A percentile compares a stretch with the other conserved stretches of the same genome.
phyloP scores from a whole-genome alignment of 2,113 vertebrate genomes.

The Egretta garzetta region DNA sequence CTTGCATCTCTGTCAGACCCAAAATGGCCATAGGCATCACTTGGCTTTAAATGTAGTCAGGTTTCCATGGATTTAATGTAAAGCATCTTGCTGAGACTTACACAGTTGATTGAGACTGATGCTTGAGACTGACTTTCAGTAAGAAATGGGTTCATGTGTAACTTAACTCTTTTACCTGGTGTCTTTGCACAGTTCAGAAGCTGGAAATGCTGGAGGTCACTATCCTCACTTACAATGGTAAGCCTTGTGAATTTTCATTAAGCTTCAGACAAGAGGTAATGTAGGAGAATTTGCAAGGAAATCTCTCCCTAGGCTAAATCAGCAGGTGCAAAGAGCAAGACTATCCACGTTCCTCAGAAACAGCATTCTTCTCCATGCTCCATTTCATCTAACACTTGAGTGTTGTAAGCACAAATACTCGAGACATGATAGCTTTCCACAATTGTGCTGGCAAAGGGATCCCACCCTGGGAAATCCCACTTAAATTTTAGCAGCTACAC shows the following conservation, averaged over 20 bases:
- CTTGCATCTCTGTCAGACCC: neutral
- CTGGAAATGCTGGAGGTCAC: neutral
- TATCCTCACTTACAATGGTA: neutral
- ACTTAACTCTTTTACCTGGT: neutral
- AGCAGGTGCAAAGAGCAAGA: neutral
- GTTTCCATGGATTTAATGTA: neutral
- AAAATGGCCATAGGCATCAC: neutral
- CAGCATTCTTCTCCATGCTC: neutral
- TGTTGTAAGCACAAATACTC: slow-evolving; percentile 17
- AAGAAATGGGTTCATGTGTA: neutral
- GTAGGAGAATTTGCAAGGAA: neutral
- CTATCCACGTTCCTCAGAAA: neutral
- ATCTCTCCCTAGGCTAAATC: neutral
- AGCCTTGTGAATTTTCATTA: neutral
- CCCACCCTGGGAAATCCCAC: slow-evolving; percentile 23
- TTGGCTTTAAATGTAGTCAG: neutral
- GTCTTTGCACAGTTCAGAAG: neutral
- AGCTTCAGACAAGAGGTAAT: neutral
- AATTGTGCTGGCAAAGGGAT: neutral
- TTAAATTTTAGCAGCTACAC: slow-evolving; percentile 11
- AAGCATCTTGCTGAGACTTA: neutral
- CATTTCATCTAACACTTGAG: slow-evolving; percentile 11
- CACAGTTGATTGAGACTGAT: neutral
- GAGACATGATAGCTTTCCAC: slow-evolving; percentile 21
- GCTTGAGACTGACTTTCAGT: neutral